Percentiles rank a stretch among this genome's conserved stretches.
Evolutionary conservation across 2,113 vertebrate genomes (phyloP).

Genomic region (Sigmodon hispidus): DNA sequence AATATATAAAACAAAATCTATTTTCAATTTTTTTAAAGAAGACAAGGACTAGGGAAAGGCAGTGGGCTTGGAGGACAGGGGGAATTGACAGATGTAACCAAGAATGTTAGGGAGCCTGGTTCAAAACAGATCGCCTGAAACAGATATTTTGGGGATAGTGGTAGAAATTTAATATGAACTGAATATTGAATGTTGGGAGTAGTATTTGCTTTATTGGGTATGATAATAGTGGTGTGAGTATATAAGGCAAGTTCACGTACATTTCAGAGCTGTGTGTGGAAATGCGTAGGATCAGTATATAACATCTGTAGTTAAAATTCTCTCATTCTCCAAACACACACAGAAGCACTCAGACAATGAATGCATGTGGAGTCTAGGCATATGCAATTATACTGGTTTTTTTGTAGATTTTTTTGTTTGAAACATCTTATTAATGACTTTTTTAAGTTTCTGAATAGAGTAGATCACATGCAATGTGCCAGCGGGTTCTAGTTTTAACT

Average conservation of each 20-base stretch:
- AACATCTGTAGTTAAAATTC: background rate
- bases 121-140: background rate
- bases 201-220: background rate
- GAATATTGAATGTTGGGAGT: background rate
- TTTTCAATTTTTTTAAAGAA: background rate
- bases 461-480: background rate
- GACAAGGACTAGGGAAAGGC: background rate
- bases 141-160: background rate
- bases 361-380: background rate
- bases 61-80: background rate
- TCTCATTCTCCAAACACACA: background rate
- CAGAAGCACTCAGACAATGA: background rate
- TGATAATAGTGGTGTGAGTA: background rate
- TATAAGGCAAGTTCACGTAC: background rate
- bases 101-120: background rate
- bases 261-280: background rate
- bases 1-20: background rate
- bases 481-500: background rate
- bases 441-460: background rate
- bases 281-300: background rate
- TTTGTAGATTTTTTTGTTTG: constrained; percentile 15
- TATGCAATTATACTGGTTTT: constrained; percentile 26
- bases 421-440: background rate
- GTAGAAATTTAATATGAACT: background rate
- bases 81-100: background rate